Base-by-base conservation (phyloP, 2,113 vertebrate species). In the Glaucomys volans region DNA sequence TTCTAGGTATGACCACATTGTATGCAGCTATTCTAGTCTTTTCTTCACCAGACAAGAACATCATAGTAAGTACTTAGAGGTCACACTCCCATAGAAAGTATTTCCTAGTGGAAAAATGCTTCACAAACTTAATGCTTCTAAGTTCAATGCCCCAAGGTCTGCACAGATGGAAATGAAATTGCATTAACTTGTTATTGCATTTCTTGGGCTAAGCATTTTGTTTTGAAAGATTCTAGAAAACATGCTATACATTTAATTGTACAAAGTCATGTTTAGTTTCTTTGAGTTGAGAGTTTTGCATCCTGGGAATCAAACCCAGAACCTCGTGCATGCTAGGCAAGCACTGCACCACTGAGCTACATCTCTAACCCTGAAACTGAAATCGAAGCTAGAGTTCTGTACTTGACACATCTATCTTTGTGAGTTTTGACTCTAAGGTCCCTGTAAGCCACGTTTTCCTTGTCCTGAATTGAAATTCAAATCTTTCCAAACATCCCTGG, bases 381-480 rank as follows among this genome's bases (percentile, higher is more conserved):
- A 86, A 62, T 86, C 22, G 44, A 32, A 42, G 13, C 37, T 91
- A n/a, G 28, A n/a, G 62, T 59, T 74, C 81, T 64, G 0, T 69
- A 24, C 35, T 59, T 92, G 37, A 87, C 90, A 74, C 69, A 24
- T 6, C n/a, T 1, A 0, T n/a, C 14, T 67, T 89, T 90, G 11
- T 90, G 86, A 96, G 5, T 75, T 72, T 35, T 50, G 1, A 18
- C 30, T 77, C 87, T 74, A 44, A 66, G 14, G 2, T 5, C 18
- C 67, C 18, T 87, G 5, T 28, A 69, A 90, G 35, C 17, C 59
- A 14, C 30, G 11, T 71, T 91, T 83, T 76, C 37, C n/a, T 85
- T 80, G 90, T 85, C 71, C 72, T 91, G 35, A 90, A 75, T 40
- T 79, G 75, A 93, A 91, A 95, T 91, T 42, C 81, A 59, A 57